Conservation (phyloP, 2,113 vertebrate species). For the Corythoichthys haematopterus region DNA sequence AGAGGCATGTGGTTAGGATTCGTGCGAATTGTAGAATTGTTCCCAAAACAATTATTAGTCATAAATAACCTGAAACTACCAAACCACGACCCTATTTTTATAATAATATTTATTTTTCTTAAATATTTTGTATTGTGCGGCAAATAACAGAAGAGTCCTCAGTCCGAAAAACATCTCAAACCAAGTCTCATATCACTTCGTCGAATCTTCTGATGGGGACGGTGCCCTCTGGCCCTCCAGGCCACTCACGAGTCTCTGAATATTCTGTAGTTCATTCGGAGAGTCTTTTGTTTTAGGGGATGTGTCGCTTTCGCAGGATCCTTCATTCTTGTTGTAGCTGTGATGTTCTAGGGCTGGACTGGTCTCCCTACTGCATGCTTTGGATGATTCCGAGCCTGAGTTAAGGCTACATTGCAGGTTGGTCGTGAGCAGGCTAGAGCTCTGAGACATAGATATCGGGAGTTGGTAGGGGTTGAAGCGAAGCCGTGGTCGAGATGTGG, state of each 20-base stretch:
- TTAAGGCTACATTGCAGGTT: conserved; percentile 75
- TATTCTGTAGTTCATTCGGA: conserved; percentile 94
- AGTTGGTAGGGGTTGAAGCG: conserved; percentile 97
- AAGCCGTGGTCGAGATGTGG: conserved; percentile 83
- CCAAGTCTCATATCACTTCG: conserved; percentile 78
- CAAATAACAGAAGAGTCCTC: conserved; percentile 72
- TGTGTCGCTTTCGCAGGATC: conserved; percentile 63
- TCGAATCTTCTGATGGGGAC: conserved; percentile 81
- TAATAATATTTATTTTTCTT: no score
- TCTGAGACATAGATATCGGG: conserved; percentile 85
- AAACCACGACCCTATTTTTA: conserved; percentile 28
- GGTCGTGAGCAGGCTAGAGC: conserved; percentile 82
- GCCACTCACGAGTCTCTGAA: conserved; percentile 97
- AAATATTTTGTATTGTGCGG: conserved; percentile 75
- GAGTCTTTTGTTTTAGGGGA: conserved; percentile 90
- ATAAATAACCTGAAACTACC: not conserved
- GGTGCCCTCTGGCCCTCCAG: conserved; percentile 87
- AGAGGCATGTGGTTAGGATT: not conserved
- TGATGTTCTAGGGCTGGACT: conserved; percentile 85
- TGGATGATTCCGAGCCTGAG: conserved; percentile 79
- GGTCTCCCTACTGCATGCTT: conserved; percentile 81
- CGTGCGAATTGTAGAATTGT: not conserved
- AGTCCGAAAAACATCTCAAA: conserved; percentile 52
- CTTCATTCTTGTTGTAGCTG: conserved; percentile 75
- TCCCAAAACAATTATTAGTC: not conserved